These are phyloP conservation scores for Passer montanus DNA, from an alignment of 2,113 vertebrate genomes.

Conservation along the genomic window DNA sequence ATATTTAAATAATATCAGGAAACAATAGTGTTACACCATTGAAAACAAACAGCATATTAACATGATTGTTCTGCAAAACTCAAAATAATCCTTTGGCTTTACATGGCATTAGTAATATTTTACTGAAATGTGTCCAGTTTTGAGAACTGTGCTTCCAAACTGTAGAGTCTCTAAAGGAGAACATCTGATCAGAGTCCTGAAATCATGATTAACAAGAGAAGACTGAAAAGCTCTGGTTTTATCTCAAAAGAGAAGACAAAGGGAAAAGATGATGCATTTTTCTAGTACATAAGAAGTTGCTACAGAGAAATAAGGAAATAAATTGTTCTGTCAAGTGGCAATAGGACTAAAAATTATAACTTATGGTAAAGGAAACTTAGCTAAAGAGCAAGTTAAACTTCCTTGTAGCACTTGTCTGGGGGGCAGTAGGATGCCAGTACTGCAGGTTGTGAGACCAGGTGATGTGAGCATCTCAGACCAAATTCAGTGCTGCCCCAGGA, in stretches of 20 bases:
- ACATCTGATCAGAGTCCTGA: not conserved
- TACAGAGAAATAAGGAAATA: not conserved
- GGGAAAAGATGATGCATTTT: not conserved
- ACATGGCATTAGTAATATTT: not conserved
- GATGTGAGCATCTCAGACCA: not conserved
- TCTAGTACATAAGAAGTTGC: not conserved
- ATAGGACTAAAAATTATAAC: not conserved
- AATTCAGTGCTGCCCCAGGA: not conserved
- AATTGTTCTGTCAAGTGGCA: not conserved
- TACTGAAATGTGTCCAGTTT: not conserved
- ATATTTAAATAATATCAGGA: not conserved
- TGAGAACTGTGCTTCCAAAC: not conserved
- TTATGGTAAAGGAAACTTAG: not conserved
- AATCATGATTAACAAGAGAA: not conserved
- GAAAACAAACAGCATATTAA: not conserved
- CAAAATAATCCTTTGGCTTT: constrained; percentile 1
- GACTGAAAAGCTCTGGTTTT: not conserved
- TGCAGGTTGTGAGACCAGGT: not conserved
- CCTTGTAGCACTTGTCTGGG: not conserved
- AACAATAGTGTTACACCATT: not conserved
- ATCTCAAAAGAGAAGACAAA: not conserved
- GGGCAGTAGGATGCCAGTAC: not conserved
- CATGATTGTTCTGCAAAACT: not conserved
- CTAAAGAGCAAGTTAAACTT: not conserved
- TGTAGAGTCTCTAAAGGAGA: not conserved